Conservation (phyloP, 1,140 invertebrate genomes). For the Portunus trituberculatus region DNA sequence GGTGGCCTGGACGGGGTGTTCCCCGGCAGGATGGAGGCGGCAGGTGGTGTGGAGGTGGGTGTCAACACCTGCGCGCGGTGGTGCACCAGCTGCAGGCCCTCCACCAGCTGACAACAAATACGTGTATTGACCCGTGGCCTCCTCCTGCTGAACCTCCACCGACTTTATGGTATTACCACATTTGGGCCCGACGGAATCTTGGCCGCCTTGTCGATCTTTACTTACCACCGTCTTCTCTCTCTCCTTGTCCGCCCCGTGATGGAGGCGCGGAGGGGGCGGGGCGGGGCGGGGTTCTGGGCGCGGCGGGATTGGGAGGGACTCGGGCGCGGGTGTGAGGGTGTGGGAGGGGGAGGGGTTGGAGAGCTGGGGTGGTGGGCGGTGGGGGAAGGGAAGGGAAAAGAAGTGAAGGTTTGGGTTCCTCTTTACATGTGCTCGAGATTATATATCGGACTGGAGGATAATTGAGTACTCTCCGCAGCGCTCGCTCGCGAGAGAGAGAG, state of each 20-base stretch:
- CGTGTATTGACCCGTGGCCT: slow-evolving; percentile 41
- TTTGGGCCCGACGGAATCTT: background rate
- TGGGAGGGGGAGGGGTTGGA: background rate
- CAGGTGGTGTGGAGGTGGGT: slow-evolving; percentile 4
- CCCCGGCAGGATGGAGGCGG: background rate
- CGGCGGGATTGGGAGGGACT: background rate
- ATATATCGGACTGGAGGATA: background rate
- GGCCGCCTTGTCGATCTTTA: background rate
- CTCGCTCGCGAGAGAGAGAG: too few relatives aligned
- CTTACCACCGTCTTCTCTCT: slow-evolving; percentile 11
- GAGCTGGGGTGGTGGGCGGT: too few relatives aligned
- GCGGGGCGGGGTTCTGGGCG: background rate
- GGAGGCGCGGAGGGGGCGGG: background rate
- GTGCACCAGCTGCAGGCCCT: slow-evolving; percentile 14
- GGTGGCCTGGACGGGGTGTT: background rate
- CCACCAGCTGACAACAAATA: slow-evolving; percentile 50
- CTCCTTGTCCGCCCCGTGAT: background rate
- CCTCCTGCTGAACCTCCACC: background rate
- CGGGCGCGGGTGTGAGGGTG: background rate
- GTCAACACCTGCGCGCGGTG: slow-evolving; percentile 36
- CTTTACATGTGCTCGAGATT: background rate
- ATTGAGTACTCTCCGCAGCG: background rate
- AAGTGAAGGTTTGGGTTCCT: background rate
- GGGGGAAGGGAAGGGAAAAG: background rate
- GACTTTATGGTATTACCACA: slow-evolving; percentile 35